A percentile compares a stretch with the other conserved stretches of the same genome.
Conservation (phyloP, 2,797 vertebrate species). For the Amblyopsis hoosieri region DNA sequence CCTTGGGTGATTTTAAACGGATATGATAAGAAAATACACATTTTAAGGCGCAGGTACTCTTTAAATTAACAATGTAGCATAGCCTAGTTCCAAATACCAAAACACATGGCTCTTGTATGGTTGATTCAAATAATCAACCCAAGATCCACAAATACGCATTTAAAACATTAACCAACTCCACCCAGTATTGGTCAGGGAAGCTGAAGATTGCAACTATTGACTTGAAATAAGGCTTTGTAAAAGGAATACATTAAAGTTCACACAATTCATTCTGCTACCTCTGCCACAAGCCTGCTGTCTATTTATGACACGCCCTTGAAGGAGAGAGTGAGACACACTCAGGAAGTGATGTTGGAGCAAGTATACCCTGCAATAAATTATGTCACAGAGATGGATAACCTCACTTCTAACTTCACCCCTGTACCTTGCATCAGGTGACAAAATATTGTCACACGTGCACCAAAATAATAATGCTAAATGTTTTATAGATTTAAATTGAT, state of each 20-base stretch:
- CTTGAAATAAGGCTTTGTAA: constrained; percentile 53
- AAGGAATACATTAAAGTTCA: constrained; percentile 57
- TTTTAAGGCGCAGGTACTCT: no score
- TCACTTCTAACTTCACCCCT: constrained; percentile 37
- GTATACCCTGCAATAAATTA: constrained; percentile 33
- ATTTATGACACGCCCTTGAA: constrained; percentile 52
- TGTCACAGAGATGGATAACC: constrained; percentile 51
- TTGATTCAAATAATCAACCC: constrained; percentile 4
- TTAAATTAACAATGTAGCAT: no score
- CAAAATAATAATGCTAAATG: constrained; percentile 1
- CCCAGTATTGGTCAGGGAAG: constrained; percentile 26
- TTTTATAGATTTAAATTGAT: constrained; percentile 33
- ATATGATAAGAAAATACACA: no score
- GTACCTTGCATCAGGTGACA: constrained; percentile 48
- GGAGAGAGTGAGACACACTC: constrained; percentile 3
- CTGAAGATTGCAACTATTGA: constrained; percentile 72
- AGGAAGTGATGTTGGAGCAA: constrained; percentile 1
- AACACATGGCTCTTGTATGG: neutral
- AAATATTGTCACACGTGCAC: constrained; percentile 34
- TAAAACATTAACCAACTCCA: constrained; percentile 1
- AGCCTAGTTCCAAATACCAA: no score
- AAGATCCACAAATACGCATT: constrained; percentile 16
- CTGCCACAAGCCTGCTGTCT: constrained; percentile 61
- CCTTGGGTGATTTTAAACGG: no score
- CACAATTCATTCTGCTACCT: constrained; percentile 54